Percentiles rank a stretch among this genome's conserved stretches.
Conservation (phyloP, 1,140 invertebrate genomes). For the Teleogryllus occipitalis region DNA sequence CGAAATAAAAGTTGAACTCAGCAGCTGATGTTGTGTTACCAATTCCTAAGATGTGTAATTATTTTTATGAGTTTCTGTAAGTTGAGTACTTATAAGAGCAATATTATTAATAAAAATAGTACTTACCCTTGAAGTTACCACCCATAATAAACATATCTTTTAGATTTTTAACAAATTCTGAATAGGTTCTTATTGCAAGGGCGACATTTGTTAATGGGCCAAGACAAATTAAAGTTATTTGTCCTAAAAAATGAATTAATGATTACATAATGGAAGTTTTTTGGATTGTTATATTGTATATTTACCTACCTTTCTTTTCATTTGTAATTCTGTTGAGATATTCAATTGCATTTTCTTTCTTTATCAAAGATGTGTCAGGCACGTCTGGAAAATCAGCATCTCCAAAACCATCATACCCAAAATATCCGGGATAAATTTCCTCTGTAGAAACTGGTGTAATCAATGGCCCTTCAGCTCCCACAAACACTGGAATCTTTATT, state of each 20-base stretch:
- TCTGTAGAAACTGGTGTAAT: conserved; percentile 34
- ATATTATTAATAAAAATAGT: neutral
- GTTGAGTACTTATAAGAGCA: neutral
- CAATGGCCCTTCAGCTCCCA: conserved; percentile 46
- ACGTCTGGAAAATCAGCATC: conserved; percentile 34
- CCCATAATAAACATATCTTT: conserved; percentile 66
- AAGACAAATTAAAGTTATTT: conserved; percentile 53
- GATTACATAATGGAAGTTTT: neutral
- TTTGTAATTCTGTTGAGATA: conserved; percentile 15
- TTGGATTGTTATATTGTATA: neutral
- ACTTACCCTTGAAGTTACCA: conserved; percentile 58
- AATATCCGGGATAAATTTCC: conserved; percentile 32
- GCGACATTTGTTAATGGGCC: conserved; percentile 73
- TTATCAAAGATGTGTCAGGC: conserved; percentile 23
- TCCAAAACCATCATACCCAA: conserved; percentile 60
- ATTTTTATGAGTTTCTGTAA: neutral
- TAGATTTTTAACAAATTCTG: conserved; percentile 48
- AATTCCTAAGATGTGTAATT: conserved; percentile 38
- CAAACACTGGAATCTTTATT: conserved; percentile 54
- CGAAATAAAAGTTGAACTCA: conserved; percentile 71
- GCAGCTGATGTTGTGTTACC: conserved; percentile 58
- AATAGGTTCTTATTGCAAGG: conserved; percentile 56
- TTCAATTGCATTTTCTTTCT: conserved; percentile 25
- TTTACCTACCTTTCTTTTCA: conserved; percentile 18
- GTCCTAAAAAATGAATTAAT: conserved; percentile 29